Evolutionary conservation across 2,888 invertebrate genomes (phyloP), one percentile per base, ranked within the genome.

Genomic region (Aphidius colemani): DNA sequence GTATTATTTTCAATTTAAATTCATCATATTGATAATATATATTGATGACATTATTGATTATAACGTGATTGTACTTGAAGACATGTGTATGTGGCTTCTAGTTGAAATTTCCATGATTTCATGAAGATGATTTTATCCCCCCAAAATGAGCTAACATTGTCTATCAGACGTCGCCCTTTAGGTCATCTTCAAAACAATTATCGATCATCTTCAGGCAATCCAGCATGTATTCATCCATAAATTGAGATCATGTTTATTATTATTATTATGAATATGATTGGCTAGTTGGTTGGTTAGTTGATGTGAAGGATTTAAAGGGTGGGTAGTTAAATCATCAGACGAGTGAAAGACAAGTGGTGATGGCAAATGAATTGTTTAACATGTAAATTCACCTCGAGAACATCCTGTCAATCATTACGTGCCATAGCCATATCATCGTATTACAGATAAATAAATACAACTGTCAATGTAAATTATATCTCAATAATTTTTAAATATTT

Each of bases 51-150:
- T 30, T 30, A 30, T 30, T 30, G 30, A 30, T 30, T 30, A 30
- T 61, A 30, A 56, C 39, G 61, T 57, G 57, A 45, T 46, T 46
- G n/a, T 57, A 11, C 46, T 45, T 45, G 30, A 13, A 39, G 46
- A 39, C 56, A 55, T 44, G 8, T 18, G 13, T 18, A 18, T 18
- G 13, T 18, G 8, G 13, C 39, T 56, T 39, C 30, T 45, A 30
- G 57, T 57, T 46, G 46, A 46, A n/a, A 46, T 46, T 46, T 46
- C 57, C 57, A 53, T 57, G 56, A 30, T 30, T 30, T 58, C 49
- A 58, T 53, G 41, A 51, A 40, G 53, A 53, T 45, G 45, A 58
- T 58, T 58, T 63, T 53, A 63, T 41, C 50, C 30, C 50, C 45
- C 57, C 30, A 10, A 44, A 30, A 13, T 44, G 44, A 44, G 45